These are phyloP conservation scores for Sympetrum striolatum DNA, from an alignment of 2,888 invertebrate species.

Conservation along the genomic window DNA sequence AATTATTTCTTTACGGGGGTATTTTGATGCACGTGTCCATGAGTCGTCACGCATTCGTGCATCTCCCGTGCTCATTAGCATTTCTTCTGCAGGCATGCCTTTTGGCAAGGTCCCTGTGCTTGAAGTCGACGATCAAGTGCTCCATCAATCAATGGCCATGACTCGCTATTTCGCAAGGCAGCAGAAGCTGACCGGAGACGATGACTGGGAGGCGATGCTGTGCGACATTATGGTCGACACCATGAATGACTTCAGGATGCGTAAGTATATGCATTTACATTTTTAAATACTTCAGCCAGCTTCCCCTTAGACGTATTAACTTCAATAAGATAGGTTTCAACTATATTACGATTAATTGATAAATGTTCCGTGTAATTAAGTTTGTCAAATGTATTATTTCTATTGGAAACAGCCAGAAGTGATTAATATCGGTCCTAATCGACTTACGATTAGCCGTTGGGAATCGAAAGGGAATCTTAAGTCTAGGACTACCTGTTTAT, in stretches of 20 bases:
- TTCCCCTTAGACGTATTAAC: no score
- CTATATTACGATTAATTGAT: no score
- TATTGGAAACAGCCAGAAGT: no score
- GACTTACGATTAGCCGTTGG: no score
- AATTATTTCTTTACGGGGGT: not conserved
- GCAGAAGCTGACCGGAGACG: slow-evolving; percentile 63
- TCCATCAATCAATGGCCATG: slow-evolving; percentile 66
- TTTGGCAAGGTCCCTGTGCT: slow-evolving; percentile 67
- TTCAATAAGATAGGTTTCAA: no score
- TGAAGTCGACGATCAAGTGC: slow-evolving; percentile 65
- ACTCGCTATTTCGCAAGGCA: slow-evolving; percentile 65
- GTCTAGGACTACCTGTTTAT: no score
- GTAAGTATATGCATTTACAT: slow-evolving; percentile 55
- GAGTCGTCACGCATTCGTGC: not conserved
- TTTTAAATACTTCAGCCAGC: no score
- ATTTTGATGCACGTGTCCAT: not conserved
- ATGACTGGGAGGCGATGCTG: slow-evolving; percentile 64
- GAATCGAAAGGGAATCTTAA: no score
- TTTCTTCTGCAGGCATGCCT: slow-evolving; percentile 60
- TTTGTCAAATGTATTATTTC: no score
- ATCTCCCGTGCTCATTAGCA: slow-evolving; percentile 47
- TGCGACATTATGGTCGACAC: slow-evolving; percentile 67
- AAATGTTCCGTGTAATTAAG: no score
- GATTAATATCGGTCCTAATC: no score
- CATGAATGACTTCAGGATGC: slow-evolving; percentile 64